Evolutionary conservation across 2,888 invertebrate species (phyloP), one percentile per base, ranked within the genome.

Genomic region (Charanyca ferruginea): DNA sequence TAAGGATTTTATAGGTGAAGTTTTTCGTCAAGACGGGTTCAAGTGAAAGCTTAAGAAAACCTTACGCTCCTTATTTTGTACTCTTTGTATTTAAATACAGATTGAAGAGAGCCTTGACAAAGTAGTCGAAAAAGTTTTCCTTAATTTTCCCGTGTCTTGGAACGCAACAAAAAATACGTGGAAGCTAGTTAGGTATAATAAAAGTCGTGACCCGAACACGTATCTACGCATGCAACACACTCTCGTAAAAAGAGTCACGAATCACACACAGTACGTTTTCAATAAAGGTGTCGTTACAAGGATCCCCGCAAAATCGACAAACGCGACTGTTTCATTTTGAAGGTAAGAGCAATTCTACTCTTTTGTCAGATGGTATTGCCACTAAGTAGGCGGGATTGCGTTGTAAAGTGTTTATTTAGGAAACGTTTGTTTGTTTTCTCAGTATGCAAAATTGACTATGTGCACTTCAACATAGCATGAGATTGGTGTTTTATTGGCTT

Each of bases 281-380:
- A 91, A 91, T 91, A 91, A 89, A 91, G 87, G 88, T 90, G 87
- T 91, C 89, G 90, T 90, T 90, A 89, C 89, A 89, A 85, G 87
- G 85, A 87, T 86, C 87, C 87, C 88, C 89, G 77, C 88, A 88
- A 90, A 91, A 91, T 90, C 91, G 90, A 89, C 91, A 92, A 91
- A 91, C n/a, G 90, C 89, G 89, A 88, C 89, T 91, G 92, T 92
- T 93, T 93, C 90, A 92, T 91, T 92, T 90, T 83, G 89, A 87
- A 91, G 89, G 90, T 92, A 88, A 89, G 90, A 89, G 91, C 91
- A 91, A 93, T 93, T 92, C 88, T 86, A 87, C 88, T 89, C 90
- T 91, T 92, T 93, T 91, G 90, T 91, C 88, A 87, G 88, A 89
- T 89, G 89, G 87, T 91, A 92, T 93, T 92, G 91, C 88, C 85